These are phyloP conservation scores for Tupaia chinensis DNA, from an alignment of 2,113 vertebrate species.

Conservation along the genomic window DNA sequence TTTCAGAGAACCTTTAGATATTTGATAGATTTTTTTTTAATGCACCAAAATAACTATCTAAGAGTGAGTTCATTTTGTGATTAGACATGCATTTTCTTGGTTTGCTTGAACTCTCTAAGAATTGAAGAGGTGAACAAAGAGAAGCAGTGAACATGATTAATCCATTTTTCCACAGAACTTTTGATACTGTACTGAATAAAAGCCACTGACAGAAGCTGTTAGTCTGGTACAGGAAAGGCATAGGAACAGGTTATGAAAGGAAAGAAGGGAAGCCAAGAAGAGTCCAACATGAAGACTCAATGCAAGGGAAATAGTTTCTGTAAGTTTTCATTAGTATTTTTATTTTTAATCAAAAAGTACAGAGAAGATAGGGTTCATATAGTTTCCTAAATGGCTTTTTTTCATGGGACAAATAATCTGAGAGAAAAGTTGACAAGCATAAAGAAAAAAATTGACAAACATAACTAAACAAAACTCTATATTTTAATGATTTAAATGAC, in stretches of 20 bases:
- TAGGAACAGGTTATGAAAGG: conserved; percentile 47
- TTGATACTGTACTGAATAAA: conserved; percentile 60
- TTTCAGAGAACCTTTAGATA: conserved; percentile 50
- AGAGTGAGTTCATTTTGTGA: conserved; percentile 63
- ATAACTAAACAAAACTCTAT: conserved; percentile 40
- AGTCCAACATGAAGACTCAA: not conserved
- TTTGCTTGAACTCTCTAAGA: conserved; percentile 61
- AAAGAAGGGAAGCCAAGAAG: conserved; percentile 37
- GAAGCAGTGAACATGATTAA: conserved; percentile 68
- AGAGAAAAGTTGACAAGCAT: conserved; percentile 49
- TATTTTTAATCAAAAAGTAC: conserved; percentile 27
- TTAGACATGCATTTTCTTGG: conserved; percentile 64
- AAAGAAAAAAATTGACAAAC: conserved; percentile 43
- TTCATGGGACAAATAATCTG: not conserved
- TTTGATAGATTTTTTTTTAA: not conserved
- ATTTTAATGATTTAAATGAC: conserved; percentile 64
- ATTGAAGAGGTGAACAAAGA: conserved; percentile 64
- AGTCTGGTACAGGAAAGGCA: conserved; percentile 5
- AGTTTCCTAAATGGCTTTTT: conserved; percentile 51
- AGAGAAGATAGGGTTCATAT: not conserved
- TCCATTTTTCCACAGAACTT: conserved; percentile 67
- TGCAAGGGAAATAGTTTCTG: conserved; percentile 1
- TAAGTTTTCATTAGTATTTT: conserved; percentile 48
- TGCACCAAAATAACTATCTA: not conserved
- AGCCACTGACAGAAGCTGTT: conserved; percentile 68